Conservation (phyloP, 2,888 invertebrate genomes). For the Beris chalybata region DNA sequence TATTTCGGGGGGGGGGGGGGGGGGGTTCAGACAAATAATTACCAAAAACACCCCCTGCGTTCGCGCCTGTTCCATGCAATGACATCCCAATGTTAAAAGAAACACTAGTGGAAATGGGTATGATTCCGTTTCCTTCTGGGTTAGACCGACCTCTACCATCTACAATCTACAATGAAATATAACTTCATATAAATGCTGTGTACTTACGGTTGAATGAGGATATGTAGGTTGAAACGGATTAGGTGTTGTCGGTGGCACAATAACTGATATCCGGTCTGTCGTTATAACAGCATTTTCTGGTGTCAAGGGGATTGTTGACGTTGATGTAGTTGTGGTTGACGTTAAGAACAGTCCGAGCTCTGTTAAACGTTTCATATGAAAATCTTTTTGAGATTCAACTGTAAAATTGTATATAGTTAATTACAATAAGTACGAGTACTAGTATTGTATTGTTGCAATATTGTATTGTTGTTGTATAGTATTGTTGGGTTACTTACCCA, state of each 20-base stretch:
- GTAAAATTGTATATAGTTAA: constrained; percentile 40
- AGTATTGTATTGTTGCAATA: constrained; percentile 8
- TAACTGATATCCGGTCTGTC: constrained; percentile 12
- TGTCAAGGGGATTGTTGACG: constrained; percentile 57
- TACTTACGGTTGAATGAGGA: constrained; percentile 7
- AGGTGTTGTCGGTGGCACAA: not conserved
- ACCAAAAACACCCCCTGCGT: too few species aligned
- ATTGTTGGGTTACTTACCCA: constrained; percentile 71
- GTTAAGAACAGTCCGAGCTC: constrained; percentile 59
- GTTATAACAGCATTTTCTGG: constrained; percentile 44
- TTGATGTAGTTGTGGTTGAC: constrained; percentile 58
- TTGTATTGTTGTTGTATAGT: not conserved
- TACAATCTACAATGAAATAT: too few species aligned
- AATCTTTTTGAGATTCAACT: constrained; percentile 90
- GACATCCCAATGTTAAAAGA: too few species aligned
- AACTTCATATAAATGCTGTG: not conserved
- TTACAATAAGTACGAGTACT: constrained; percentile 5
- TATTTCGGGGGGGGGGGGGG: too few species aligned
- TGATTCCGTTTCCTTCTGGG: too few species aligned
- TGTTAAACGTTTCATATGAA: constrained; percentile 66
- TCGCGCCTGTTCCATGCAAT: too few species aligned
- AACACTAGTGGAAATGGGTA: too few species aligned
- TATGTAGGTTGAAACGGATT: constrained; percentile 7
- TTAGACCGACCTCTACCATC: too few species aligned
- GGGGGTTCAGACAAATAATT: too few species aligned